Evolutionary conservation across 2,113 vertebrate genomes (phyloP).

Genomic region (Lophura nycthemera): DNA sequence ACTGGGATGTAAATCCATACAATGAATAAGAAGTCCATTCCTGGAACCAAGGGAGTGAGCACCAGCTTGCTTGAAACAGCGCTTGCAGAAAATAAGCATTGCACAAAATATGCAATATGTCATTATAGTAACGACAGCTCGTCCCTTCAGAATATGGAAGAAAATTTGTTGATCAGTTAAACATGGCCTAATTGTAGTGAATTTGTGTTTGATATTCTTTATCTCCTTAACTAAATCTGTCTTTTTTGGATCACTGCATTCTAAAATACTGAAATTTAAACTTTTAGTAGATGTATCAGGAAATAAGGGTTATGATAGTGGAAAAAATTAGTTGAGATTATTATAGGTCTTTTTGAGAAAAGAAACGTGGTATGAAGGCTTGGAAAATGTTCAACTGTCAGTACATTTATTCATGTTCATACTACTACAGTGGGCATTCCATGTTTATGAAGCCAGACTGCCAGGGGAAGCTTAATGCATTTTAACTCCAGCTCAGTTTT

Average conservation of each 20-base stretch:
- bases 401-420: not conserved
- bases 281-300: not conserved
- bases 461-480: not conserved
- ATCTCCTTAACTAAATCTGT: not conserved
- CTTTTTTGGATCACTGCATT: not conserved
- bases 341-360: not conserved
- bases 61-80: not conserved
- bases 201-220: not conserved
- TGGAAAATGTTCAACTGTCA: conserved; percentile 5
- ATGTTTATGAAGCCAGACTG: not conserved
- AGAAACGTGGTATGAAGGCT: not conserved
- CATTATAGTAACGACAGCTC: not conserved
- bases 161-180: not conserved
- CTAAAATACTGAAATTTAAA: not conserved
- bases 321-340: not conserved
- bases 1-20: not conserved
- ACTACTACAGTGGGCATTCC: not conserved
- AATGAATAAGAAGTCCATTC: not conserved
- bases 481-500: not conserved
- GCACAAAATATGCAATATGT: not conserved
- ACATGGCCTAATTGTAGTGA: not conserved
- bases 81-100: not conserved
- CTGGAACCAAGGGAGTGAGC: not conserved
- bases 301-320: not conserved
- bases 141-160: not conserved